Evolutionary conservation across 2,797 vertebrate species (phyloP), one percentile per base, ranked within the genome.

Genomic region (Lutjanus campechanus): DNA sequence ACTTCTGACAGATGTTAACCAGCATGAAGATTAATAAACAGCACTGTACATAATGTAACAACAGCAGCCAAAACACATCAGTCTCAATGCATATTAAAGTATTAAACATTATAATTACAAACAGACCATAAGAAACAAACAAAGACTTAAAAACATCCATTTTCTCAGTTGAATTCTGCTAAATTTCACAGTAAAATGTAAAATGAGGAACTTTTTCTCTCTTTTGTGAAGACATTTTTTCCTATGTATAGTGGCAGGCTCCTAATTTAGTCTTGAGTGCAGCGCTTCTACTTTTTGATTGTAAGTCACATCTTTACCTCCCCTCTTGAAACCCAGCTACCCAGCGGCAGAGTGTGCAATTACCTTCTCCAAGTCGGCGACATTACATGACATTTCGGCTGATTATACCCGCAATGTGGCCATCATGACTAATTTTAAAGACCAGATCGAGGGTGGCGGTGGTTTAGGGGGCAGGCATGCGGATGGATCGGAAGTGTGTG

Each of bases 301-400:
- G 47, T 41, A 47, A 29, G 43, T 43, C 53, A 53, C 58, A 50
- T 78, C 61, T 79, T 53, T 49, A 69, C 49, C 44, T 55, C 20
- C 0, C 41, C 63, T 66, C 51, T 63, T 73, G 73, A 69, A 56
- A 63, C 54, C 50, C 44, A n/a, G 63, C 10, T 53, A 66, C 59
- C 51, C 44, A 17, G 63, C 11, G 11, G 53, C 3, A 5, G 36
- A 53, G 50, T 6, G 40, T 43, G 44, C 47, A 74, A 77, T 84
- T 79, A 78, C 63, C 67, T 44, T 22, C 59, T 84, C 60, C 53
- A 25, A 60, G 43, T 20, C 50, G 63, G 69, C 79, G 19, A 81
- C 73, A 51, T 74, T 56, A 47, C 51, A 20, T 72, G 84, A 75
- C 68, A 77, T 84, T 84, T 81, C 54, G 56, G 67, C 20, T 73